These are phyloP conservation scores for Sympetrum striolatum DNA, from an alignment of 2,888 invertebrate genomes.

Conservation along the genomic window DNA sequence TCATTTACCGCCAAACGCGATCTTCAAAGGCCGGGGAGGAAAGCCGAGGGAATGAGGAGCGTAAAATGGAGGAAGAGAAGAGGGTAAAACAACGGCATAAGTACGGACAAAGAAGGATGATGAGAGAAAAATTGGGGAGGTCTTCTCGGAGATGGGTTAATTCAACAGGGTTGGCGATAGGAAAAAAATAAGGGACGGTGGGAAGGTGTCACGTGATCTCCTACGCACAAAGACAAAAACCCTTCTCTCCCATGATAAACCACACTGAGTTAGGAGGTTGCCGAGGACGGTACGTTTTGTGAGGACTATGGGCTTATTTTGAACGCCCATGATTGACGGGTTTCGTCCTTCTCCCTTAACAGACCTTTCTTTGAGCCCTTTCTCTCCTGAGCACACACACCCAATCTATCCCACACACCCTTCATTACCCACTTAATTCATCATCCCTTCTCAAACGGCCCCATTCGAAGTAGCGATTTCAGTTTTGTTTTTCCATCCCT, in stretches of 20 bases:
- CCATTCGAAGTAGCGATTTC: not conserved
- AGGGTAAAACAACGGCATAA: not conserved
- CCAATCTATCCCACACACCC: not conserved
- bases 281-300: not conserved
- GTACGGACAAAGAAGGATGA: not conserved
- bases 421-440: not conserved
- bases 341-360: not conserved
- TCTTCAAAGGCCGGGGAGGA: not conserved
- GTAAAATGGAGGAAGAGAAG: not conserved
- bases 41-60: not conserved
- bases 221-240: not conserved
- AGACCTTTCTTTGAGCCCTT: not conserved
- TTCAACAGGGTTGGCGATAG: not conserved
- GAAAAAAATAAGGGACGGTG: not conserved
- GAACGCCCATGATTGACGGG: not conserved
- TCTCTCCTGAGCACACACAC: not conserved
- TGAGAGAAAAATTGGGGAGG: not conserved
- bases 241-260: not conserved
- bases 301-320: not conserved
- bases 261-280: not conserved
- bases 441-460: not conserved
- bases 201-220: not conserved
- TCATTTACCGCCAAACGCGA: not conserved
- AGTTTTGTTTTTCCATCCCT: not conserved
- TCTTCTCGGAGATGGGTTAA: not conserved